A percentile compares a stretch with the other conserved stretches of the same genome.
Conservation (phyloP, 2,888 invertebrate species). For the Smittia sp. region DNA sequence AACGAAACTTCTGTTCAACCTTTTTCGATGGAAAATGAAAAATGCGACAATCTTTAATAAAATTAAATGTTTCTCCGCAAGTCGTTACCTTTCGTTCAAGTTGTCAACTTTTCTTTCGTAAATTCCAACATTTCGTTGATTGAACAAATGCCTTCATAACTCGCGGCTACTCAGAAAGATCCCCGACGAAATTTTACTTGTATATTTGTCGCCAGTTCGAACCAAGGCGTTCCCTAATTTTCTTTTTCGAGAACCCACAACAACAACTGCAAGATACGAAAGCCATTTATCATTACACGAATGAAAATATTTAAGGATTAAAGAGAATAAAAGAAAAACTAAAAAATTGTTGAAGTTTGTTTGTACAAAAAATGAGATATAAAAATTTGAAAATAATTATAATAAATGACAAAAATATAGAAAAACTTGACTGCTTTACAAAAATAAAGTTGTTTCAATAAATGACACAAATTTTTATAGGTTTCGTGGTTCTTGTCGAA, state of each 20-base stretch:
- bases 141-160: not conserved
- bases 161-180: not conserved
- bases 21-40: not conserved
- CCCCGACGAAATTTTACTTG: slow-evolving; percentile 38
- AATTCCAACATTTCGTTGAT: not conserved
- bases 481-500: too few relatives aligned
- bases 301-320: slow-evolving; percentile 39
- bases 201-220: slow-evolving; percentile 26
- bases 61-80: not conserved
- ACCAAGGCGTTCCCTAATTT: not conserved
- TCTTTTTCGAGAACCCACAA: not conserved
- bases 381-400: slow-evolving; percentile 41
- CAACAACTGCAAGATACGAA: slow-evolving; percentile 14
- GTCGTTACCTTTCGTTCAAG: not conserved
- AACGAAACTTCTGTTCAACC: not conserved
- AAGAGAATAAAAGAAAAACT: slow-evolving; percentile 35
- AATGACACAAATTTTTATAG: too few relatives aligned
- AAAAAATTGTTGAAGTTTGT: slow-evolving; percentile 42
- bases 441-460: slow-evolving; percentile 16
- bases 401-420: slow-evolving; percentile 42
- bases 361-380: slow-evolving; percentile 41
- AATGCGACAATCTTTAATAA: not conserved
- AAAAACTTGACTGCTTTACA: slow-evolving; percentile 42
- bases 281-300: slow-evolving; percentile 32
- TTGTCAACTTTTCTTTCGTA: not conserved